phyloP scores from a whole-genome alignment of 2,888 invertebrate species.

The Byasa hedistus region DNA sequence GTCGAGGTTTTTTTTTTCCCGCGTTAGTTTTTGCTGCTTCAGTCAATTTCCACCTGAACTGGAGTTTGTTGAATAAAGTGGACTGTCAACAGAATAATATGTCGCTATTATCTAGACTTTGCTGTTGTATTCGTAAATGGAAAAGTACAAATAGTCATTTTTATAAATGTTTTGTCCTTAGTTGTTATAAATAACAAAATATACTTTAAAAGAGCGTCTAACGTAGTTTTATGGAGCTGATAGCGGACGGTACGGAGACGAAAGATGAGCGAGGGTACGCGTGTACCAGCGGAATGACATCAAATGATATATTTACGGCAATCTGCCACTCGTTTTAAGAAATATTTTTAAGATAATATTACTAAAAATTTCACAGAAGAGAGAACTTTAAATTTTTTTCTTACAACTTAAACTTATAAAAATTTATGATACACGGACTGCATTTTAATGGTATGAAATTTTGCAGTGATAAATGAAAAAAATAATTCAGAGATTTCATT shows the following conservation, averaged over 20 bases:
- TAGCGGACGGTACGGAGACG: constrained; percentile 20
- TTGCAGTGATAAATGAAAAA: constrained; percentile 1
- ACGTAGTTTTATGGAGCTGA: constrained; percentile 30
- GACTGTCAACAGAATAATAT: constrained; percentile 38
- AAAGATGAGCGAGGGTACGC: constrained; percentile 34
- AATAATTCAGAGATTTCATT: constrained; percentile 17
- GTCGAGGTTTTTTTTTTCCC: constrained; percentile 52
- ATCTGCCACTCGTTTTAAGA: constrained; percentile 49
- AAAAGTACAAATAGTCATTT: not conserved
- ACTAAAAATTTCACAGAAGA: constrained; percentile 5
- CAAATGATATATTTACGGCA: constrained; percentile 57
- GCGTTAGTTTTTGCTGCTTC: constrained; percentile 54
- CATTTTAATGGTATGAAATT: not conserved
- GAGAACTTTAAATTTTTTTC: not conserved
- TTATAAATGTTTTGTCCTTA: constrained; percentile 9
- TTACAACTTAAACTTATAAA: not conserved
- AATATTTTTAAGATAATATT: constrained; percentile 41
- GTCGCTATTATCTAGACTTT: constrained; percentile 17
- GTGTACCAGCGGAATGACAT: constrained; percentile 48
- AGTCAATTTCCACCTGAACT: constrained; percentile 45
- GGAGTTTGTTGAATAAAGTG: constrained; percentile 36
- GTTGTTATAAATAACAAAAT: constrained; percentile 12
- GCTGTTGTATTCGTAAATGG: not conserved
- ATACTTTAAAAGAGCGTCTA: constrained; percentile 9
- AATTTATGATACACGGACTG: not conserved